Evolutionary conservation across 37 sponge, comb jelly and placozoan species (phyloP), one percentile per base, ranked within the genome.

Genomic region (Beroe forskalii): DNA sequence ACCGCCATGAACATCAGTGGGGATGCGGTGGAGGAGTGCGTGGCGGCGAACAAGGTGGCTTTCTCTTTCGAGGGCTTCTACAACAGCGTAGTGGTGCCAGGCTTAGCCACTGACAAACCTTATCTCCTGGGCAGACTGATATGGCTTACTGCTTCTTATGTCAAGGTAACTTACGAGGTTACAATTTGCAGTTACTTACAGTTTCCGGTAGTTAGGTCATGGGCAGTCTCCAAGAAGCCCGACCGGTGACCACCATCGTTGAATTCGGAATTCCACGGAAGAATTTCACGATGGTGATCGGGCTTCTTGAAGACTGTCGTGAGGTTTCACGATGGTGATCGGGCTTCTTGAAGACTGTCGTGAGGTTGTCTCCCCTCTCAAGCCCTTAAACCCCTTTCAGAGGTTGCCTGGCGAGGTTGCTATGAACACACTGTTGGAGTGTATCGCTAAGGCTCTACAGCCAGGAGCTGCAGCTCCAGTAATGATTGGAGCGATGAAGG

Each of bases 1-100:
- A 72, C 75, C 3, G 75, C 75, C 9, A 33, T 72, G 75, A 72
- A 72, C 75, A 72, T 72, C 75, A 72, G 75, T 20, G 75, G 75
- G 14, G 75, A 37, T 32, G 75, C 30, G 22, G 39, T 72, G 36
- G 75, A 72, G 75, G 75, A 72, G 40, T 72, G 75, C 39, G 14
- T 72, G 37, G 75, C 31, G 39, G 40, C 40, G 4, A 72, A 72
- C 39, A 72, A 72, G 39, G 75, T 72, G 9, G 75, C 31, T 72
- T 72, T 72, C 75, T 35, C 31, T 39, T 72, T 72, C 20, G 75
- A 22, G 35, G 75, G 39, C 9, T 72, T 72, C 39, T 72, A 72
- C 75, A 72, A 33, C 40, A 37, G 32, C 1, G 75, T 72, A 22
- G 75, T 72, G 22, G 8, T 72, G 37, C 75, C 75, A 19, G 75